These are phyloP conservation scores for Andricus quercusramuli DNA, from an alignment of 2,888 invertebrate genomes.

Conservation along the genomic window DNA sequence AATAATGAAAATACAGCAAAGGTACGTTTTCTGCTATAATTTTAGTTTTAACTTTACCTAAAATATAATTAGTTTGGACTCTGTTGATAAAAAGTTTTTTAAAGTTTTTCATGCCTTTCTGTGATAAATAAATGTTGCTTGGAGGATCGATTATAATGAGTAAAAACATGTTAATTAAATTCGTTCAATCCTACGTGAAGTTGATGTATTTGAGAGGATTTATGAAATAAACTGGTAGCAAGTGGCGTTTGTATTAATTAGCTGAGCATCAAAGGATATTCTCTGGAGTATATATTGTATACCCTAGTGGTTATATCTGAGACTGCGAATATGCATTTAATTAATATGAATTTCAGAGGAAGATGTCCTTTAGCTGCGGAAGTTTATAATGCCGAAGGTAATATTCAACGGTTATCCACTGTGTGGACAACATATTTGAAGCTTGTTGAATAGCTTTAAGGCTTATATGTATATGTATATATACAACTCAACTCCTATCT, in stretches of 20 bases:
- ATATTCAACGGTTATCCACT: slow-evolving; percentile 2
- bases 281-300: not conserved
- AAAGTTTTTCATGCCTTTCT: not conserved
- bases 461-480: too few relatives aligned
- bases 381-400: not conserved
- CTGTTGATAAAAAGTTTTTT: not conserved
- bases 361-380: not conserved
- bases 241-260: slow-evolving; percentile 18
- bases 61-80: not conserved
- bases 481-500: not conserved
- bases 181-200: not conserved
- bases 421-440: slow-evolving; percentile 13
- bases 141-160: too few relatives aligned
- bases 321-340: slow-evolving; percentile 24
- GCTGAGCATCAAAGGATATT: slow-evolving; percentile 3
- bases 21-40: not conserved
- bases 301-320: not conserved
- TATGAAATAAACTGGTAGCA: not conserved
- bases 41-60: not conserved
- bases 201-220: not conserved
- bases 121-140: too few relatives aligned
- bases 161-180: not conserved
- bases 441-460: not conserved
- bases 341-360: slow-evolving; percentile 22
- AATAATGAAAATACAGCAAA: not conserved